Conservation (phyloP, 2,113 vertebrate species). For the Rhynchopsitta pachyrhyncha region DNA sequence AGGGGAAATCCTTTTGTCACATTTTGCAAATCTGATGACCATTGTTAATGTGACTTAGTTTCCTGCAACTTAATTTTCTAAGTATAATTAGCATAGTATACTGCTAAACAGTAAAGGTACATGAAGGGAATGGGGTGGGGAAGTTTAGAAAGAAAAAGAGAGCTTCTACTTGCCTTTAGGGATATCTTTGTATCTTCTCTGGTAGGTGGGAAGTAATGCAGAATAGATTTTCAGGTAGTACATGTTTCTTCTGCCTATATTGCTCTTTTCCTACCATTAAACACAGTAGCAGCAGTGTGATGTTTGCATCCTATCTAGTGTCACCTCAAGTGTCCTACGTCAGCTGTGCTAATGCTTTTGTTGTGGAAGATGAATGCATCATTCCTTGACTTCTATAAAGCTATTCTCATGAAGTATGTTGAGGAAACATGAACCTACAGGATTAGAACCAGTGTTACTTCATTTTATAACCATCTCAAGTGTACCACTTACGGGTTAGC, state of each 20-base stretch:
- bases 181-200: neutral
- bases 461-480: neutral
- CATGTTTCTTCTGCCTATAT: neutral
- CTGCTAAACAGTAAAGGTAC: neutral
- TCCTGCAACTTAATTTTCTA: constrained; percentile 5
- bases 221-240: neutral
- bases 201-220: neutral
- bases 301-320: neutral
- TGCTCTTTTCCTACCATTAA: neutral
- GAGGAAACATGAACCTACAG: neutral
- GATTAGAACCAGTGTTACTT: neutral
- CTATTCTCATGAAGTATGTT: neutral
- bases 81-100: neutral
- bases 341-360: neutral
- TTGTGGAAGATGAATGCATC: neutral
- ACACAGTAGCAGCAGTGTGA: neutral
- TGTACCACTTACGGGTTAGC: neutral
- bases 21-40: neutral
- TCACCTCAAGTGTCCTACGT: neutral
- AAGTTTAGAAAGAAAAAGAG: neutral
- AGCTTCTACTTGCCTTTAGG: neutral
- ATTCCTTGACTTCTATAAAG: neutral
- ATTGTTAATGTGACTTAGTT: neutral
- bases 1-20: neutral
- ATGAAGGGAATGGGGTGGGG: neutral